phyloP scores from a whole-genome alignment of 2,888 invertebrate genomes.

The Lingula anatina region DNA sequence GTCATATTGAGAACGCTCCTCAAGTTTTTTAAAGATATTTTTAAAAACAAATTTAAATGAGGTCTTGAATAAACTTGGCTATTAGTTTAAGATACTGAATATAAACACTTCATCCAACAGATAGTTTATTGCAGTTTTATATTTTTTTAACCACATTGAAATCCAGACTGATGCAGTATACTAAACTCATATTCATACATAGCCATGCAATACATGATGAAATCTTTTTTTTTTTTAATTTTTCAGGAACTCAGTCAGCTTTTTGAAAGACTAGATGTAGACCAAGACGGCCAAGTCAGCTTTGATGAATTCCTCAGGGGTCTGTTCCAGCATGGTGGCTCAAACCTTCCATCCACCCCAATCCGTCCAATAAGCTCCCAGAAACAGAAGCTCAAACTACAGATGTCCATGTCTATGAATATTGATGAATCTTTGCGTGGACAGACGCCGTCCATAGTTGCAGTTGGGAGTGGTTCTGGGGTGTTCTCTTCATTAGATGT shows the following conservation, averaged over 20 bases:
- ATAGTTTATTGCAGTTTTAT: too few relatives aligned
- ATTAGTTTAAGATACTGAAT: too few relatives aligned
- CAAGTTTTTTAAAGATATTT: too few relatives aligned
- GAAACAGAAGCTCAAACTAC: conserved; percentile 15
- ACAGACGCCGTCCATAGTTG: conserved; percentile 24
- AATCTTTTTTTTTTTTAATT: background rate
- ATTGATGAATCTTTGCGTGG: too few relatives aligned
- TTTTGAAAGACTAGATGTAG: conserved; percentile 63
- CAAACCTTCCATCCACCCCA: conserved; percentile 2
- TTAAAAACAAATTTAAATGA: too few relatives aligned
- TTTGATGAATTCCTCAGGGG: conserved; percentile 63
- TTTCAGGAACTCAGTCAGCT: conserved; percentile 59
- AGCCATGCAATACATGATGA: background rate
- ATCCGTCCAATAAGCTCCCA: conserved; percentile 20
- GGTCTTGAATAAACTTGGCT: too few relatives aligned
- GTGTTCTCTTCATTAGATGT: conserved; percentile 46
- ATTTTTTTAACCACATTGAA: too few relatives aligned
- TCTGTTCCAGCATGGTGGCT: conserved; percentile 57
- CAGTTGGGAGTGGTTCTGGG: conserved; percentile 30
- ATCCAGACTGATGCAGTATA: too few relatives aligned
- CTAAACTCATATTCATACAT: background rate
- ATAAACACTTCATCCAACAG: too few relatives aligned
- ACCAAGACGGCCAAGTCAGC: conserved; percentile 63
- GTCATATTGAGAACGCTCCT: too few relatives aligned
- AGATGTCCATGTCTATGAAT: background rate